Percentiles rank a stretch among this genome's conserved stretches.
Conservation (phyloP, 1,140 invertebrate species). For the Drosophila mojavensis region DNA sequence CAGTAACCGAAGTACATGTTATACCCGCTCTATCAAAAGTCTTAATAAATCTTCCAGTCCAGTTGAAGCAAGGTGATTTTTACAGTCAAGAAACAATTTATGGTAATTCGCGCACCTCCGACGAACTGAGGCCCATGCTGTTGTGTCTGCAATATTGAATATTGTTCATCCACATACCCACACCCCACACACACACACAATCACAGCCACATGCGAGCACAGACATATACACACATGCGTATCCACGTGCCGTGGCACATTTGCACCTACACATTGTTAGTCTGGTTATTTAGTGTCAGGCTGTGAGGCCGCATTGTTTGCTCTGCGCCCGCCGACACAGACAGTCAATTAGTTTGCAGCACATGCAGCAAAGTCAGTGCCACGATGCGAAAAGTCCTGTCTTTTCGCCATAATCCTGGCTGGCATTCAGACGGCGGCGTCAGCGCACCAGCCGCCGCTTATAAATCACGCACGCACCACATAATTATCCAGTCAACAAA, state of each 20-base stretch:
- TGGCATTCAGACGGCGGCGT: not conserved
- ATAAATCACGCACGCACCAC: slow-evolving; percentile 78
- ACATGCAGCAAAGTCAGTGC: slow-evolving; percentile 57
- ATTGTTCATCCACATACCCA: slow-evolving; percentile 51
- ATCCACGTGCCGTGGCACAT: slow-evolving; percentile 33
- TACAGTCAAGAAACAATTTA: too few relatives aligned
- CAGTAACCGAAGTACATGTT: too few relatives aligned
- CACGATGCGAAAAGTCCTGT: slow-evolving; percentile 55
- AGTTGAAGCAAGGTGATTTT: too few relatives aligned
- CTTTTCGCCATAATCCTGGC: slow-evolving; percentile 72
- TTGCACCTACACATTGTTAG: slow-evolving; percentile 64
- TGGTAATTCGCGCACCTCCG: slow-evolving; percentile 40
- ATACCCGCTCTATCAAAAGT: too few relatives aligned
- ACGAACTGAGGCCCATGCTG: slow-evolving; percentile 41
- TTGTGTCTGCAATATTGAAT: slow-evolving; percentile 77
- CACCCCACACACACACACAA: slow-evolving; percentile 9
- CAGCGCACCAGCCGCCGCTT: slow-evolving; percentile 23
- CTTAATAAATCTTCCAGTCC: too few relatives aligned
- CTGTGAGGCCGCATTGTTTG: slow-evolving; percentile 54
- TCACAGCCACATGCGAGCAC: not conserved
- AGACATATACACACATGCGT: slow-evolving; percentile 19
- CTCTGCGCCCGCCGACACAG: slow-evolving; percentile 53
- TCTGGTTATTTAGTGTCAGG: slow-evolving; percentile 69
- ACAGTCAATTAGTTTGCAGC: slow-evolving; percentile 79
- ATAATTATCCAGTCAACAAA: slow-evolving; percentile 82